These are phyloP conservation scores for Helicorthomorpha holstii DNA, from an alignment of 1,140 invertebrate species.

Conservation along the genomic window DNA sequence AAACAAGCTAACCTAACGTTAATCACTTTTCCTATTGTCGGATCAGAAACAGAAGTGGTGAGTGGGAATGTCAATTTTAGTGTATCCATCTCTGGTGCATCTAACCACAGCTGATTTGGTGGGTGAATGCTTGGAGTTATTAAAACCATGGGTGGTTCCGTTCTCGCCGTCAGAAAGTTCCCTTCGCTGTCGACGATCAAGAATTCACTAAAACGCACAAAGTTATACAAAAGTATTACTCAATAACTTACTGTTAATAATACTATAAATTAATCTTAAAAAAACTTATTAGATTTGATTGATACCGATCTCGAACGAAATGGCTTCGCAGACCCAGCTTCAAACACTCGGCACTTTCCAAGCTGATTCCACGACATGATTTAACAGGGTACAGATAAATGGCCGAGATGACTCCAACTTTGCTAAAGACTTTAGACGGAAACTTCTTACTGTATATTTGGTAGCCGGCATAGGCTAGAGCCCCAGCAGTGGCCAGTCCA, in stretches of 20 bases:
- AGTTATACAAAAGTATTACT: too few species aligned
- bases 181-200: slow-evolving; percentile 6
- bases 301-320: slow-evolving; percentile 19
- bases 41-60: background rate
- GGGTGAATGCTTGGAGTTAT: slow-evolving; percentile 3
- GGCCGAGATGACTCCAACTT: slow-evolving; percentile 15
- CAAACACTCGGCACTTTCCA: slow-evolving; percentile 16
- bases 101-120: slow-evolving; percentile 7
- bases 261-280: too few species aligned
- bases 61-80: background rate
- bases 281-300: too few species aligned
- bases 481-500: too few species aligned
- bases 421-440: too few species aligned
- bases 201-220: slow-evolving; percentile 6
- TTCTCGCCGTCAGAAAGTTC: slow-evolving; percentile 9
- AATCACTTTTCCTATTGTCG: background rate
- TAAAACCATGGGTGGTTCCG: slow-evolving; percentile 7
- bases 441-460: too few species aligned
- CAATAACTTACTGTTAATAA: too few species aligned
- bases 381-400: slow-evolving; percentile 20
- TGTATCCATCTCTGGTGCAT: background rate
- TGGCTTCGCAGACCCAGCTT: slow-evolving; percentile 13
- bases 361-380: slow-evolving; percentile 17
- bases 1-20: background rate
- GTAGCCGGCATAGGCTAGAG: too few species aligned